Base-by-base conservation (phyloP, 2,113 vertebrate genomes). In the Oxyruncus cristatus region DNA sequence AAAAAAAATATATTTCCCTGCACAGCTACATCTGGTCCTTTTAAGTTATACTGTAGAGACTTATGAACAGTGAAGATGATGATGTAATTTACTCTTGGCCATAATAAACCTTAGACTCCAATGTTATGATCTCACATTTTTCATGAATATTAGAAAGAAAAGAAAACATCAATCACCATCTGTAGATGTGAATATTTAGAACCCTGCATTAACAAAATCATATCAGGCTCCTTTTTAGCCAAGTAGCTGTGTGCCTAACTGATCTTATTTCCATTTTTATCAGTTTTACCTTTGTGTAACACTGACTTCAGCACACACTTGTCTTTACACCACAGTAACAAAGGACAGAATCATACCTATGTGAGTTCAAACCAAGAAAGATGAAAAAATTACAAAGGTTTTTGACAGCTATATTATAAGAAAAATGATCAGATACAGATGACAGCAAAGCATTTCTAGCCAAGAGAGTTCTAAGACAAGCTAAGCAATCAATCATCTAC, bases 401-500 rank as follows among this genome's bases (percentile, higher is more conserved):
- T 94, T 50, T 95, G 76, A 95, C 77, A 93, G 66, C 32, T 70
- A 53, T 94, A 72, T 28, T 70, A 53, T 94, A 72, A 92, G 70
- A 95, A 90, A 92, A 92, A 61, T 35, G 28, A 81, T 86, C 88
- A 94, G 52, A 87, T 84, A 91, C 84, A 92, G 68, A 93, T 95
- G 96, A 97, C 93, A 93, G 47, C 32, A 55, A 70, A 47, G 71
- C 78, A 74, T 65, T 97, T 96, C 90, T 75, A 62, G 49, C 80
- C 82, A 89, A 83, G 87, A 88, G 88, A 93, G 61, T 85, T 67
- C 62, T 92, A 63, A 95, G 85, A 78, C 77, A 88, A 92, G 79
- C 85, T 90, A 93, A 95, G 72, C 85, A 86, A 82, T 94, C 75
- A 79, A 89, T 92, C 96, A 91, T 91, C 71, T 93, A 41, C 68